Base-by-base conservation (phyloP, 2,888 invertebrate genomes). In the Peribatodes rhomboidaria region DNA sequence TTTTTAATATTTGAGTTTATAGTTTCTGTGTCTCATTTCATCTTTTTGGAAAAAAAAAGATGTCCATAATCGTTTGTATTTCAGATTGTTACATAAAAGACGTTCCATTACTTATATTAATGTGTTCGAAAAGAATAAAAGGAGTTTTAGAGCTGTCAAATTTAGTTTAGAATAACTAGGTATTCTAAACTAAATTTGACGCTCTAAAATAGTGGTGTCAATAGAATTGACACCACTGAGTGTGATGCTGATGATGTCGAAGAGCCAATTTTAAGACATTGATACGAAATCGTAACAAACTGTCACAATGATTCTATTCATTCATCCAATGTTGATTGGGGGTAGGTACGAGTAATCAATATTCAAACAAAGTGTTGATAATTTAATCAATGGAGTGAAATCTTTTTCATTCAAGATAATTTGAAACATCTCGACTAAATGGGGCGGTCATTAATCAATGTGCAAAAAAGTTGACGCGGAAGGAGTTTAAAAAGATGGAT, bases 371-470 rank as follows among this genome's bases (percentile, higher is more conserved):
- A 62, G 55, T 55, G 67, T 74, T 67, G 53, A 71, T 76, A 75
- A 74, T 75, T 77, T 75, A 78, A 83, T 83, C 77, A 80, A 76
- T 78, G 68, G 75, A 78, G 74, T 74, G 75, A 77, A 81, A 71
- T 59, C 72, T 76, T 75, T 78, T 77, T 67, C 72, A 74, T 79
- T 79, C 65, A 77, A 67, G 72, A 76, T 76, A 74, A 71, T 78
- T 78, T 77, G 67, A 76, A 80, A 75, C 69, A 78, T 80, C 72
- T 75, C 78, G 72, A 75, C 71, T 75, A 82, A 83, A 82, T 78
- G 79, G 79, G 72, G 65, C 76, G 77, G 71, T 80, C 81, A 86
- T 88, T 85, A 87, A 88, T 87, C 87, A 88, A 79, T 73, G 82
- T 80, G 76, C 71, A 77, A 82, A 84, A 84, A 85, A 79, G 75